Evolutionary conservation across 2,113 vertebrate species (phyloP), one percentile per base, ranked within the genome.

Genomic region (Xiphophorus maculatus): DNA sequence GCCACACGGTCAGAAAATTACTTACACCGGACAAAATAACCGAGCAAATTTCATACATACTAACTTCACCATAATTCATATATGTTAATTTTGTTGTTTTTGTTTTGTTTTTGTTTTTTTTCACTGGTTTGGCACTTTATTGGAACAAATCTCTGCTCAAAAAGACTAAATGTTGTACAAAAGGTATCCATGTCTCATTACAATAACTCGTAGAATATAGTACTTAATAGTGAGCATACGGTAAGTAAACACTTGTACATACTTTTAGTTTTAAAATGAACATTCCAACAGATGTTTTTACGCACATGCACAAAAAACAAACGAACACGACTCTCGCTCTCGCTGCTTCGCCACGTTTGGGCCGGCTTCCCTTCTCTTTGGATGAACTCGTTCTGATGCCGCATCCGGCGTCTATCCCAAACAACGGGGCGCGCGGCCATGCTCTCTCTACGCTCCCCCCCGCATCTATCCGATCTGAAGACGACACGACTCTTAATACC

Each of bases 41-140:
- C 83, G 83, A 93, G 94, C 88, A 94, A 93, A 80, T 94, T 95
- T 94, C 77, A 94, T 95, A 95, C 88, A 95, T 88, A 93, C 33
- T 89, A 91, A 91, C 89, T 89, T 95, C 90, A 91, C 91, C 94
- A 90, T 92, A 93, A 91, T 91, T 89, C 82, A 89, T 89, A 88
- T 86, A 91, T 74, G 65, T 88, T 84, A 83, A 74, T 87, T 92
- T 93, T 92, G 93, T 87, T 93, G 35, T 37, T 37, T 37, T 12
- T 37, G 35, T 37, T 37, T 37, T 37, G 35, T 37, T 37, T 37
- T 37, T 89, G 13, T 33, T 33, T 8, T 90, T 88, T 78, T 81
- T 44, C 86, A 94, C 94, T 93, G 94, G 94, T 98, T 98, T 99
- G 98, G 97, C 97, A 99, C 98, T 98, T 98, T 93, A 96, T 96